These are phyloP conservation scores for Chouioia cunea DNA, from an alignment of 2,888 invertebrate genomes.

Conservation along the genomic window DNA sequence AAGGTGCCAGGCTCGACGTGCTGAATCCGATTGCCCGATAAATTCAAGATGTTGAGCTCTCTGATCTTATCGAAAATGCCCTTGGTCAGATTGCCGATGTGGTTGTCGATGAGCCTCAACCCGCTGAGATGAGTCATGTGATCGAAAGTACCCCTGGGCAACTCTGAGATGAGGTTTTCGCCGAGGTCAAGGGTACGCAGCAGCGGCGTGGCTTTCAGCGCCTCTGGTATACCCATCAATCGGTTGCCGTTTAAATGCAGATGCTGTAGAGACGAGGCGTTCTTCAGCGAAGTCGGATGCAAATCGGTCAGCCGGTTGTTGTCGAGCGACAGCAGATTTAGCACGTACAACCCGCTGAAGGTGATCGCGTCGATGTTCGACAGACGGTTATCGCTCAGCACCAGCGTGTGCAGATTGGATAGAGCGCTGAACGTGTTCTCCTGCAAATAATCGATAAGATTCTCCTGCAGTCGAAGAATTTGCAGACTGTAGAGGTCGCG, in stretches of 20 bases:
- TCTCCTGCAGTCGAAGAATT: conserved; percentile 84
- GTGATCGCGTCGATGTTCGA: conserved; percentile 82
- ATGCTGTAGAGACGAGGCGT: conserved; percentile 85
- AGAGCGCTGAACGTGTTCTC: conserved; percentile 84
- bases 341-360: conserved; percentile 81
- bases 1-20: conserved; percentile 83
- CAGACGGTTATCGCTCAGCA: conserved; percentile 84
- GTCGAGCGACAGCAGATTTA: conserved; percentile 83
- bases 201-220: conserved; percentile 80
- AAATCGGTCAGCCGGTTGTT: conserved; percentile 83
- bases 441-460: conserved; percentile 80
- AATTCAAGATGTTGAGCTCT: conserved; percentile 83
- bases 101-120: conserved; percentile 86
- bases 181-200: conserved; percentile 86
- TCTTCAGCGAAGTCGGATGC: conserved; percentile 81
- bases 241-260: conserved; percentile 87
- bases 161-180: conserved; percentile 84
- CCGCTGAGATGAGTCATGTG: conserved; percentile 85
- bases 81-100: conserved; percentile 83
- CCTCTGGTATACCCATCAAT: conserved; percentile 80
- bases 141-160: conserved; percentile 85
- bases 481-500: conserved; percentile 84
- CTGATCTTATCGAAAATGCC: conserved; percentile 84
- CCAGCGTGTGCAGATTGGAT: conserved; percentile 83
- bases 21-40: conserved; percentile 86